Evolutionary conservation across 2,888 invertebrate species (phyloP), one percentile per base, ranked within the genome.

Genomic region (Lissocephala sabroskyi): DNA sequence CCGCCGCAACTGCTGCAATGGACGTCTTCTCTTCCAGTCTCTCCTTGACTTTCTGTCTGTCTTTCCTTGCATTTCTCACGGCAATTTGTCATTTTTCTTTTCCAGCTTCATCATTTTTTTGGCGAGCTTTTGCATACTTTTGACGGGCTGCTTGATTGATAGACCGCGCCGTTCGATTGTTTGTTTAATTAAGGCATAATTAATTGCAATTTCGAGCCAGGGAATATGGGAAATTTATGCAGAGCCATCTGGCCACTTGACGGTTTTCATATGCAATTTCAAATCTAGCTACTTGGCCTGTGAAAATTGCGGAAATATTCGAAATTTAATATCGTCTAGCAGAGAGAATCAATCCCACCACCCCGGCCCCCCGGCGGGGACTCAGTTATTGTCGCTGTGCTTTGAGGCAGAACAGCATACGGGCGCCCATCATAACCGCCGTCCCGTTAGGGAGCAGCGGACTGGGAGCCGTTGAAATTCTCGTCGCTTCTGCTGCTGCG

Each of bases 271-370:
- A 23, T 23, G 23, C 23, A 23, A n/a, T 23, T 23, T 23, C 23
- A 23, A 23, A 23, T 23, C 7, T 23, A 23, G 3, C 23, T 23
- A 7, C 7, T 5, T 49, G 64, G 51, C 52, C 47, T 56, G 49
- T 52, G 63, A 62, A 23, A 63, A 59, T 61, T 61, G 62, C 48
- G 52, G 49, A 61, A 60, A 63, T 55, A 50, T 62, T 54, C 36
- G 65, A 65, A 64, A 64, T 62, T 59, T 52, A 65, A 64, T 64
- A 64, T 64, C 40, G 59, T 48, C 33, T 50, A 46, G 29, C 40
- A 61, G 46, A 61, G 50, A 62, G 54, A 23, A 64, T 56, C 53
- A 62, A 64, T 64, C 23, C 7, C 23, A 5, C 23, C 7, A 23
- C 7, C 23, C 7, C 23, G 3, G 4, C 7, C 23, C 7, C 4